Base-by-base conservation (phyloP, 2,888 invertebrate species). In the Phaonia tiefii region DNA sequence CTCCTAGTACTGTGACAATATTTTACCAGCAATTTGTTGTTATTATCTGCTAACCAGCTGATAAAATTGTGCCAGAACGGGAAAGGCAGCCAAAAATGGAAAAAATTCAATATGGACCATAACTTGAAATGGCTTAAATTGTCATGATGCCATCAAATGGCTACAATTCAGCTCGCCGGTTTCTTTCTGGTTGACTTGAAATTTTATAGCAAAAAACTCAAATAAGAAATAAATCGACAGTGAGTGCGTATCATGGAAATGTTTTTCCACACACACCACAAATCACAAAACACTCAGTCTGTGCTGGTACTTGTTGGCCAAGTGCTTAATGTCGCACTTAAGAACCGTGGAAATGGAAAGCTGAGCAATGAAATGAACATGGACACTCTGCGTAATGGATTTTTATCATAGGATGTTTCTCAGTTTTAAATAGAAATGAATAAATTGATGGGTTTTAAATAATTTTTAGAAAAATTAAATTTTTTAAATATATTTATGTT, bases 71-170 rank as follows among this genome's bases (percentile, higher is more conserved):
- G 26, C 1, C 39, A 15, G n/a, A 1, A 42, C 63, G 42, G 42
- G 22, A 20, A 63, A 42, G 20, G n/a, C 63, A 63, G 7, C 4
- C 20, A 13, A 20, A 63, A 63, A 63, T 5, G 5, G 58, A 39
- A 42, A 42, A 15, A 2, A 39, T 26, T 15, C n/a, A n/a, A n/a
- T 8, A 8, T 5, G 31, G 4, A 8, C 31, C 31, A 31, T 31
- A 31, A 31, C 31, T 63, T 22, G 10, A 5, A 63, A 63, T 2
- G 63, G 5, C 31, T n/a, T 37, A 69, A 54, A 17, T 69, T 69
- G 69, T 69, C 15, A 15, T 75, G 74, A 66, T 74, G 76, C 37
- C 76, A 77, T 72, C 49, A 71, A 71, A 42, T 71, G 25, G 56
- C 51, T 71, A 60, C 26, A 79, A 49, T 31, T 46, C 54, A 44